Conservation (phyloP, 2,797 vertebrate genomes). For the Ptychadena robeensis region DNA sequence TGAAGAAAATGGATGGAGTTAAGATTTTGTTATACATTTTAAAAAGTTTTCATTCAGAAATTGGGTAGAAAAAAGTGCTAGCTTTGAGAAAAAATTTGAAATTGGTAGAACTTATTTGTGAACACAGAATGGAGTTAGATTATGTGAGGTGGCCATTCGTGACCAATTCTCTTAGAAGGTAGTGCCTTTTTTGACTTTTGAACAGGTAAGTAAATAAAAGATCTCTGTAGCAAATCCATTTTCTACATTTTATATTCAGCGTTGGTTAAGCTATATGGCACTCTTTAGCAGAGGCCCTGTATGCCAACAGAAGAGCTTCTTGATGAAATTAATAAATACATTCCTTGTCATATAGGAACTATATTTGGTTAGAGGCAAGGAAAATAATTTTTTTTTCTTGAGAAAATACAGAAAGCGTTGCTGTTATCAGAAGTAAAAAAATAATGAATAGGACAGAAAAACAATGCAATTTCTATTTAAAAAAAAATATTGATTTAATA, state of each 20-base stretch:
- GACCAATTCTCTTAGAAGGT: background rate
- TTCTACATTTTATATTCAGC: background rate
- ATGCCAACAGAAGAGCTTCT: background rate
- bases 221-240: background rate
- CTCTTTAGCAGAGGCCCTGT: background rate
- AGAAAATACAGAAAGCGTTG: background rate
- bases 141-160: background rate
- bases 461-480: slow-evolving; percentile 2
- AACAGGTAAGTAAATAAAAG: background rate
- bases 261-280: background rate
- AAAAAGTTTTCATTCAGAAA: background rate
- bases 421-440: background rate
- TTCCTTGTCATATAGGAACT: background rate
- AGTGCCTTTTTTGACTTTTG: background rate
- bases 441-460: slow-evolving; percentile 6
- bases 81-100: no score
- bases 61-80: no score
- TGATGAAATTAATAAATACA: background rate
- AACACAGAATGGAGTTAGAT: background rate
- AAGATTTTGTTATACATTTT: background rate
- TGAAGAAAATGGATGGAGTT: background rate
- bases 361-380: background rate
- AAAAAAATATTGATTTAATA: background rate
- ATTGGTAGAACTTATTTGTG: no score
- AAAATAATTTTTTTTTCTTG: background rate